Conservation (phyloP, 2,797 vertebrate species). For the Potorous gilbertii region DNA sequence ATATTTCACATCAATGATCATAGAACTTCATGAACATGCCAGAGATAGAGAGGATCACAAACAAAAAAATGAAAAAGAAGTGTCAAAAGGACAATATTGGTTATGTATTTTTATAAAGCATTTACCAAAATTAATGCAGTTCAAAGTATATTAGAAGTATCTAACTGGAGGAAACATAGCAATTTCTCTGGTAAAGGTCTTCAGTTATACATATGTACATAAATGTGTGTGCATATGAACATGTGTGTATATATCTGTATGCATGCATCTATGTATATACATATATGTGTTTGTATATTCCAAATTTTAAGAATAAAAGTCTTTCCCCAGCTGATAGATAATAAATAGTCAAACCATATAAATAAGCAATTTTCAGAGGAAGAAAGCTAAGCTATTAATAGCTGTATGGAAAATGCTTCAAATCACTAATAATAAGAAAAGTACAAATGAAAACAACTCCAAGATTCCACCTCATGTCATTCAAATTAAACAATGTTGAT, state of each 20-base stretch:
- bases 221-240: too few species aligned
- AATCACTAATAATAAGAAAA: not conserved
- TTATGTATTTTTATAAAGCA: not conserved
- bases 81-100: not conserved
- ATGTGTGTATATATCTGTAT: too few species aligned
- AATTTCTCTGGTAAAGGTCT: not conserved
- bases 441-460: not conserved
- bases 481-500: not conserved
- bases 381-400: not conserved
- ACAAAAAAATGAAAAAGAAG: not conserved
- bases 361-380: not conserved
- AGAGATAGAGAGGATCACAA: too few species aligned
- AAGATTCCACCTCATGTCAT: not conserved
- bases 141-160: not conserved
- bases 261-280: too few species aligned
- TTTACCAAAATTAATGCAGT: not conserved
- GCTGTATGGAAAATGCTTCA: not conserved
- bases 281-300: too few species aligned
- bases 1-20: not conserved
- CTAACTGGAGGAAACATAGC: not conserved
- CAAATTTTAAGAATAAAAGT: not conserved
- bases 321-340: not conserved
- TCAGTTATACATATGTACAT: not conserved
- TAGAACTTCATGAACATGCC: not conserved
- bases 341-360: not conserved